Conservation (phyloP, 1,140 invertebrate genomes). For the Brachionus paranguensis region DNA sequence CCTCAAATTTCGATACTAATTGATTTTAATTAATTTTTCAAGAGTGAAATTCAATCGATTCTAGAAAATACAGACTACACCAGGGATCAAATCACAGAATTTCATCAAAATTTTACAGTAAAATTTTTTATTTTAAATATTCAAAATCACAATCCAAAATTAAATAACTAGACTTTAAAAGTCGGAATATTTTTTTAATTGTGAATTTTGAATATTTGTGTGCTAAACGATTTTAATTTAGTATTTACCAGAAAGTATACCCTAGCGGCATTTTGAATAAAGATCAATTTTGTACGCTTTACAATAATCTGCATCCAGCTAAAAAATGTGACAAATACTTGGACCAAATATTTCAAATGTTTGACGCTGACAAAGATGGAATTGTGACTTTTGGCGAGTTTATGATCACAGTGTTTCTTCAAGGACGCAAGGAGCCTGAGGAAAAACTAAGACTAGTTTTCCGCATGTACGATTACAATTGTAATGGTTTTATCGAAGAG, state of each 20-base stretch:
- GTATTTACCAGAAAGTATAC: not conserved
- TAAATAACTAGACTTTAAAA: too few species aligned
- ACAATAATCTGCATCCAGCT: constrained; percentile 12
- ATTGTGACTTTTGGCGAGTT: constrained; percentile 8
- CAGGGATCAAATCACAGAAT: not conserved
- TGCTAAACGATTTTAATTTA: not conserved
- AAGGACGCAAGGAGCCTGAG: constrained; percentile 1
- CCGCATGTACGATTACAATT: constrained; percentile 20
- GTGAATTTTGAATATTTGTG: too few species aligned
- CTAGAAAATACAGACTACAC: constrained; percentile 33
- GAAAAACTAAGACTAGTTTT: constrained; percentile 30
- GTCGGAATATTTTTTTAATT: too few species aligned
- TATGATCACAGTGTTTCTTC: constrained; percentile 17
- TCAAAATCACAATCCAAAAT: not conserved
- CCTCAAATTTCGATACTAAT: not conserved
- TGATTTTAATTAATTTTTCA: not conserved
- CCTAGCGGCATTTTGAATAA: not conserved
- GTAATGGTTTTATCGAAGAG: constrained; percentile 9
- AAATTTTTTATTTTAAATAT: not conserved
- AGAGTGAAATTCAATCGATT: constrained; percentile 27
- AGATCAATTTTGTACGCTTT: constrained; percentile 24
- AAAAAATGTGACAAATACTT: constrained; percentile 2
- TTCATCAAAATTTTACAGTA: constrained; percentile 32
- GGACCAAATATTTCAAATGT: constrained; percentile 1
- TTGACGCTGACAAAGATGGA: constrained; percentile 26